A percentile compares a stretch with the other conserved stretches of the same genome.
Conservation (phyloP, 2,797 vertebrate species). For the Spondyliosoma cantharus region DNA sequence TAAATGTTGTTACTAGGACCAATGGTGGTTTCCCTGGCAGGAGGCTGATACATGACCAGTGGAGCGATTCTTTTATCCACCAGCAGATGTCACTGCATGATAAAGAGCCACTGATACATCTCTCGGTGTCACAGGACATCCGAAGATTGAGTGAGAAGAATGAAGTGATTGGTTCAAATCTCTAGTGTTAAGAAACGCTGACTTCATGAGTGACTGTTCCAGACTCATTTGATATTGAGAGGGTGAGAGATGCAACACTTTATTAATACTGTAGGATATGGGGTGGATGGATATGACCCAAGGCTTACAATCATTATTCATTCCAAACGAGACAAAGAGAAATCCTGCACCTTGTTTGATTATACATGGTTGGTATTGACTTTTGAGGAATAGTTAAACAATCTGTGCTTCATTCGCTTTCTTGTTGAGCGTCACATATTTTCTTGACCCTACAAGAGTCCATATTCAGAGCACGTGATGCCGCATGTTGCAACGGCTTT, state of each 20-base stretch:
- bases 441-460: background rate
- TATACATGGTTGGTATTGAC: background rate
- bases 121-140: slow-evolving; percentile 1
- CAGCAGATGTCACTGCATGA: slow-evolving; percentile 67
- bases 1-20: background rate
- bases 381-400: background rate
- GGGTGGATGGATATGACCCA: too few relatives aligned
- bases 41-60: background rate
- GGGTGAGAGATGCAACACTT: background rate
- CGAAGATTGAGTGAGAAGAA: background rate
- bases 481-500: background rate
- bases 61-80: background rate
- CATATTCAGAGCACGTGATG: background rate
- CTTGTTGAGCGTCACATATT: background rate
- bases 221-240: background rate
- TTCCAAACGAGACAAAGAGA: background rate
- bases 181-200: background rate
- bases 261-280: background rate
- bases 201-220: background rate
- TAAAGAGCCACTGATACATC: background rate
- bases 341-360: background rate
- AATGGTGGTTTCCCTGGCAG: background rate
- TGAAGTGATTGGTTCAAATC: slow-evolving; percentile 1
- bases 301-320: background rate
- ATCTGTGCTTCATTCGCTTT: background rate